Percentiles rank a stretch among this genome's conserved stretches.
Conservation (phyloP, 2,888 invertebrate species). For the Copidosoma aretas region DNA sequence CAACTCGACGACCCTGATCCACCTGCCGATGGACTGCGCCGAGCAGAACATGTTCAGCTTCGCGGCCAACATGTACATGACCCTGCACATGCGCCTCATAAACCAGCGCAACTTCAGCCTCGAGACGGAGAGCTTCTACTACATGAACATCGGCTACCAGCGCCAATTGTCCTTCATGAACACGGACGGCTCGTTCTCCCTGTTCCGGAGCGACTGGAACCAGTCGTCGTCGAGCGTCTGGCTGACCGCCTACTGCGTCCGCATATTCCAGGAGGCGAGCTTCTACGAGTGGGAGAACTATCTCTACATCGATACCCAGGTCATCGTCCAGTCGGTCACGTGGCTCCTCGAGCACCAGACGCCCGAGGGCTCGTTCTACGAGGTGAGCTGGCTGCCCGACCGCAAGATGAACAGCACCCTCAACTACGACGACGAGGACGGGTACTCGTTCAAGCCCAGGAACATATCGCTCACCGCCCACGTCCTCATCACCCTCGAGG, state of each 20-base stretch:
- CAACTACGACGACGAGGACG: slow-evolving; percentile 64
- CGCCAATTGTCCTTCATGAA: slow-evolving; percentile 90
- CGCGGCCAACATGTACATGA: slow-evolving; percentile 91
- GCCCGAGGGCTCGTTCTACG: slow-evolving; percentile 86
- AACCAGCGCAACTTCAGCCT: slow-evolving; percentile 84
- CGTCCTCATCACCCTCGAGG: slow-evolving; percentile 85
- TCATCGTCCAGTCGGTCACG: slow-evolving; percentile 82
- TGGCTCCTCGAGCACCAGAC: slow-evolving; percentile 89
- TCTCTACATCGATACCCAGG: slow-evolving; percentile 88
- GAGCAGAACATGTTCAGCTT: slow-evolving; percentile 98
- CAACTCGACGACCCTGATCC: slow-evolving; percentile 81
- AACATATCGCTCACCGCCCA: slow-evolving; percentile 94
- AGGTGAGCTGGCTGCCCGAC: slow-evolving; percentile 85
- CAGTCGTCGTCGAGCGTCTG: slow-evolving; percentile 87
- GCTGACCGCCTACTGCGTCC: slow-evolving; percentile 90
- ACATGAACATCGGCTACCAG: slow-evolving; percentile 91
- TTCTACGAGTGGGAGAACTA: slow-evolving; percentile 98
- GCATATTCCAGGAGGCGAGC: slow-evolving; percentile 88
- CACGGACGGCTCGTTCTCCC: slow-evolving; percentile 86
- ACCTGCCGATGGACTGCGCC: slow-evolving; percentile 87
- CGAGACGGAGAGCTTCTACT: slow-evolving; percentile 82
- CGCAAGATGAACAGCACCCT: slow-evolving; percentile 83
- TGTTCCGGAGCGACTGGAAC: slow-evolving; percentile 93
- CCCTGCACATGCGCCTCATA: slow-evolving; percentile 87
- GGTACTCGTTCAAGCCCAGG: slow-evolving; percentile 67